Base-by-base conservation (phyloP, 2,888 invertebrate species). In the Cetonia aurata region DNA sequence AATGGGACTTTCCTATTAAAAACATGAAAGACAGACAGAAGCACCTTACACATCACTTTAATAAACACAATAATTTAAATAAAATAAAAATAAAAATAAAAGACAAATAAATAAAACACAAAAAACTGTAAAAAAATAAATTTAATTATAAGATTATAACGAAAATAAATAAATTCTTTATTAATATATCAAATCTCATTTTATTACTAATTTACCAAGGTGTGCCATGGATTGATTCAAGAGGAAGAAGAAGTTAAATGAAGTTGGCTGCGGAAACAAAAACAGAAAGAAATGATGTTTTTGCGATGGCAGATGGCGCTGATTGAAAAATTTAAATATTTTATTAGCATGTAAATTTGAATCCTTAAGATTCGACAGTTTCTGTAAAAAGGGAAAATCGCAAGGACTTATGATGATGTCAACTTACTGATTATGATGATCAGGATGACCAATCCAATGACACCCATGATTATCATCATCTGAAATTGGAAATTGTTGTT, bases 401-500 rank as follows among this genome's bases (percentile, higher is more conserved):
- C 41, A 19, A 37, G 37, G 9, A 37, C 37, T 33, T 41, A 44
- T 46, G 73, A 37, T 10, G 37, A 37, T 37, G 37, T 37, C 10
- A 37, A 89, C 91, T 91, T 86, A 92, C 95, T 92, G 85, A 95
- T 91, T 83, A 92, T 90, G 81, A 95, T 93, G 84, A 93, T 92
- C 85, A 95, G 87, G 83, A 95, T 86, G 77, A 95, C 89, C 77
- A 91, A 89, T 76, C 92, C 94, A 83, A 95, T 94, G 78, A 92
- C 92, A 80, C 95, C 94, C 88, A 95, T 93, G 77, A 95, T 94
- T 82, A 95, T 91, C 95, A 95, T 95, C 95, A 95, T 95, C 90
- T 80, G 72, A n/a, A 15, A 13, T 53, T 1, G 0, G 4, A 9
- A 10, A 37, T 6, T 37, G 2, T 6, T 8, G 9, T 37, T 37